Evolutionary conservation across 1,140 invertebrate species (phyloP).

Genomic region (Listronotus oregonensis): DNA sequence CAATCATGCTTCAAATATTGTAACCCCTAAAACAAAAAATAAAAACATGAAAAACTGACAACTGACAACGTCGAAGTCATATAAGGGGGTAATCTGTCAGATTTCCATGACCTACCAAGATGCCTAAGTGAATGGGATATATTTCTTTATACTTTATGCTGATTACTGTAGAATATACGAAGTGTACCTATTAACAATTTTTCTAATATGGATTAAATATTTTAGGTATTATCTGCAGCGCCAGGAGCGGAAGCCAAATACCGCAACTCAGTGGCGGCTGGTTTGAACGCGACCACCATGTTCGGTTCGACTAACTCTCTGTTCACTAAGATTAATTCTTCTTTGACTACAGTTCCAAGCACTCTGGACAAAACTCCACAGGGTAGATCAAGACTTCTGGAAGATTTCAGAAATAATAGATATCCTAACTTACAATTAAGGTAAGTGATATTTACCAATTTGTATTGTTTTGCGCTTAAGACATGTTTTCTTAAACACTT

Average conservation of each 20-base stretch:
- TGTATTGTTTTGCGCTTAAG: too few species aligned
- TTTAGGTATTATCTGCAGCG: constrained; percentile 73
- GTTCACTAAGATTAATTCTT: constrained; percentile 71
- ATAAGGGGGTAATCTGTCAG: too few species aligned
- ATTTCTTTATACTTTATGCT: too few species aligned
- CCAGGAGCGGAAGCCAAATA: constrained; percentile 92
- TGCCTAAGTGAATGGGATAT: too few species aligned
- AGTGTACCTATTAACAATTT: too few species aligned
- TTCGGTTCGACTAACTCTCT: constrained; percentile 81
- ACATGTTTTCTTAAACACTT: too few species aligned
- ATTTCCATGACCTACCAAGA: too few species aligned
- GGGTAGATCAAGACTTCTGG: constrained; percentile 87
- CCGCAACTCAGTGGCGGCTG: constrained; percentile 70
- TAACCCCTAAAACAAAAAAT: too few species aligned
- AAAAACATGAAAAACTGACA: too few species aligned
- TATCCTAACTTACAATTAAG: constrained; percentile 93
- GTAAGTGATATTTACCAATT: constrained; percentile 18
- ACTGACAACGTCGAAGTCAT: too few species aligned
- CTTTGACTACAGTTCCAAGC: constrained; percentile 46
- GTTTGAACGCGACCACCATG: constrained; percentile 75
- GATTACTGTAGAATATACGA: too few species aligned
- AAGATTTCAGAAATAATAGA: constrained; percentile 88
- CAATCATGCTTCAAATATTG: too few species aligned
- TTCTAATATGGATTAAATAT: not conserved
- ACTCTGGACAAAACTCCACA: constrained; percentile 66